These are phyloP conservation scores for Rhodophaea formosa DNA, from an alignment of 2,888 invertebrate species.

Conservation along the genomic window DNA sequence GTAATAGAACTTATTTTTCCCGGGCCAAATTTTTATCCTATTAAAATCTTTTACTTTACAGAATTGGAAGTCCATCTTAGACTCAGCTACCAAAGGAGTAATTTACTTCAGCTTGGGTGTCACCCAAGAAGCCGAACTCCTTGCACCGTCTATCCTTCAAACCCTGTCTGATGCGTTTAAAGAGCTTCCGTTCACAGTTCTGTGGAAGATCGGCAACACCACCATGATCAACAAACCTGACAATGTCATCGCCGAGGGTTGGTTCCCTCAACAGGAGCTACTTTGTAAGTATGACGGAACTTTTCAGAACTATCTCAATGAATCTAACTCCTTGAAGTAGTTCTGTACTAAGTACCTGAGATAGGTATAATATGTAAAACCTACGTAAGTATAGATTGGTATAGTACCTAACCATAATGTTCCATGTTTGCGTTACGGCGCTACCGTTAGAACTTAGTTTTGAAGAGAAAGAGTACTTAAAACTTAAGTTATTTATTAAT, in stretches of 20 bases:
- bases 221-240: constrained; percentile 60
- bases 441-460: no score
- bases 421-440: no score
- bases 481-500: no score
- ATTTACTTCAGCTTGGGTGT: constrained; percentile 78
- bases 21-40: no score
- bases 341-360: no score
- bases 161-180: constrained; percentile 68
- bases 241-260: constrained; percentile 67
- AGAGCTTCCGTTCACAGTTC: constrained; percentile 69
- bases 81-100: constrained; percentile 66
- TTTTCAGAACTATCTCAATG: no score
- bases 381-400: no score
- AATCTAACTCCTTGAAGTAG: no score
- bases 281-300: constrained; percentile 59
- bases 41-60: constrained; percentile 39
- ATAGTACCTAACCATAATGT: no score
- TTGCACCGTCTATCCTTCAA: constrained; percentile 58
- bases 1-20: no score
- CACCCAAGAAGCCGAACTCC: constrained; percentile 64
- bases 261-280: constrained; percentile 81
- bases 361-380: no score
- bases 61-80: constrained; percentile 56
- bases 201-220: constrained; percentile 78
- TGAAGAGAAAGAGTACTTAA: no score